Percentiles rank a stretch among this genome's conserved stretches.
Conservation (phyloP, 2,888 invertebrate species). For the Aplocera efformata region DNA sequence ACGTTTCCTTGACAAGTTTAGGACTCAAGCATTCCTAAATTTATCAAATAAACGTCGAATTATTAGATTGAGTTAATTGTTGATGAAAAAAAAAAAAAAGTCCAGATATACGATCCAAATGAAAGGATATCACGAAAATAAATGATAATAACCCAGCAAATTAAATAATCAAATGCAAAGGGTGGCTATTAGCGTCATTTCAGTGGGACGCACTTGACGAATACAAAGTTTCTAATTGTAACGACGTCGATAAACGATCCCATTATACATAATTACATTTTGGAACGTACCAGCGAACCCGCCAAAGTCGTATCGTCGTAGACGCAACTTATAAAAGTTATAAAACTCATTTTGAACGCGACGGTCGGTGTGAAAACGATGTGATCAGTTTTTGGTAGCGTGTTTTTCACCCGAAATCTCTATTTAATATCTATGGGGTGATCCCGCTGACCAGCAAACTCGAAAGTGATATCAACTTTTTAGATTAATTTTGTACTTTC, state of each 20-base stretch:
- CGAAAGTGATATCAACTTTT: constrained; percentile 16
- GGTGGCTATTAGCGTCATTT: constrained; percentile 23
- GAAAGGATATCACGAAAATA: constrained; percentile 11
- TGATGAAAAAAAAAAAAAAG: no score
- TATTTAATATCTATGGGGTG: constrained; percentile 23
- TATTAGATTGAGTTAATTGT: no score
- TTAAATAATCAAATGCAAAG: constrained; percentile 21
- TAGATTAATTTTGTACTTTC: constrained; percentile 14
- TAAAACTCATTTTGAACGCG: constrained; percentile 51
- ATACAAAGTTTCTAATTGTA: constrained; percentile 59
- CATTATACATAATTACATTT: constrained; percentile 64
- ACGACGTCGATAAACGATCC: constrained; percentile 57
- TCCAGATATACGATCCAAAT: constrained; percentile 3
- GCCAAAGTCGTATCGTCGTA: constrained; percentile 35
- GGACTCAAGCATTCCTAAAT: no score
- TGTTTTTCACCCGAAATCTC: constrained; percentile 25
- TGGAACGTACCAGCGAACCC: constrained; percentile 42
- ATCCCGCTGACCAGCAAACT: constrained; percentile 19
- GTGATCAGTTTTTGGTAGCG: constrained; percentile 21
- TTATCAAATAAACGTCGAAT: no score
- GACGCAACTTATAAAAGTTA: constrained; percentile 54
- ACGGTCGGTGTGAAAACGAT: constrained; percentile 26
- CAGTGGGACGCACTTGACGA: constrained; percentile 32
- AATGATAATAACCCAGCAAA: constrained; percentile 13
- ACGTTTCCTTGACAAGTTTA: no score